phyloP scores from a whole-genome alignment of 2,797 vertebrate genomes.

The Neosalanx taihuensis region DNA sequence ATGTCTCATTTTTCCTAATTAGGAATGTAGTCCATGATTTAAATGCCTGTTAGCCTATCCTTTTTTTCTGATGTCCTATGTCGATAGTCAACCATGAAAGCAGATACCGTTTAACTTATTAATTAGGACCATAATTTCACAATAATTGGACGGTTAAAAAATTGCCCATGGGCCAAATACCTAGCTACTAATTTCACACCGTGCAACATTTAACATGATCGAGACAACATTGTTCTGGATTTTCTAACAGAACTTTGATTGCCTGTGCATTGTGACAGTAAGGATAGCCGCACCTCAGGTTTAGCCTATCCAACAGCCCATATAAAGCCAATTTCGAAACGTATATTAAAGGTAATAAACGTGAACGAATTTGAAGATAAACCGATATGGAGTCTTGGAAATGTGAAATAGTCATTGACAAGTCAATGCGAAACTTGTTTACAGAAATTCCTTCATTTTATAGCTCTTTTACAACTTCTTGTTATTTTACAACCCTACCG shows the following conservation, averaged over 20 bases:
- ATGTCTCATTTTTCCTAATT: not conserved
- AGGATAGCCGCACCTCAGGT: not conserved
- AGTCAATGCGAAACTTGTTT: conserved; percentile 23
- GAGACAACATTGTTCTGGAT: not conserved
- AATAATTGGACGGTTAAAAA: not conserved
- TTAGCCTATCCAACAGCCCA: not conserved
- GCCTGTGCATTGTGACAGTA: not conserved
- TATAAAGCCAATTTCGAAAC: not conserved
- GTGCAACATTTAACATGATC: not conserved
- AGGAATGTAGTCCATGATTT: not conserved
- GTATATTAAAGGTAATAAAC: conserved; percentile 3
- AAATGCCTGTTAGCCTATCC: not conserved
- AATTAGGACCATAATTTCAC: not conserved
- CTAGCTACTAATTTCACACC: not conserved
- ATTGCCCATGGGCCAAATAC: not conserved
- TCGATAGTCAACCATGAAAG: not conserved
- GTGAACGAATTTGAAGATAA: not conserved
- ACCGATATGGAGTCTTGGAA: not conserved
- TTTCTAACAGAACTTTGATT: not conserved
- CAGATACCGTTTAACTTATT: not conserved
- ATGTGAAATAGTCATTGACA: not conserved
- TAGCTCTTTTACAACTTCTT: conserved; percentile 33
- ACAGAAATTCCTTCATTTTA: conserved; percentile 34
- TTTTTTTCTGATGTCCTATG: not conserved
- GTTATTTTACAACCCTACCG: conserved; percentile 41